These are phyloP conservation scores for western clawed frog (Xenopus tropicalis) DNA, from an alignment of 2,113 vertebrate species.

Conservation along the genomic window UCB_Xtro_10.0 CM004443.2:62035501-62036000, in stretches of 20 bases:
- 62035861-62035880: background rate
- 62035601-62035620: constrained; percentile 37
- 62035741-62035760: constrained; percentile 12
- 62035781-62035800: constrained; percentile 18
- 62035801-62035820: background rate
- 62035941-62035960: too few species aligned
- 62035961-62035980: too few species aligned
- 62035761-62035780: constrained; percentile 4
- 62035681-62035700: background rate
- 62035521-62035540: constrained; percentile 28
- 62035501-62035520: constrained; percentile 26
- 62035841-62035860: background rate
- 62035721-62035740: constrained; percentile 13
- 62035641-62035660: constrained; percentile 16
- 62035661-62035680: constrained; percentile 11
- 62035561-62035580: constrained; percentile 47
- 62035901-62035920: too few species aligned
- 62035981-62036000: too few species aligned
- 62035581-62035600: constrained; percentile 37
- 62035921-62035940: too few species aligned
- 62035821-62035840: background rate
- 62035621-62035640: constrained; percentile 33
- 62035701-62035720: constrained; percentile 3
- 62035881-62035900: too few species aligned
- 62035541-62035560: constrained; percentile 38